phyloP scores from a whole-genome alignment of 2,797 vertebrate genomes.

The Eurystomus glaucurus region DNA sequence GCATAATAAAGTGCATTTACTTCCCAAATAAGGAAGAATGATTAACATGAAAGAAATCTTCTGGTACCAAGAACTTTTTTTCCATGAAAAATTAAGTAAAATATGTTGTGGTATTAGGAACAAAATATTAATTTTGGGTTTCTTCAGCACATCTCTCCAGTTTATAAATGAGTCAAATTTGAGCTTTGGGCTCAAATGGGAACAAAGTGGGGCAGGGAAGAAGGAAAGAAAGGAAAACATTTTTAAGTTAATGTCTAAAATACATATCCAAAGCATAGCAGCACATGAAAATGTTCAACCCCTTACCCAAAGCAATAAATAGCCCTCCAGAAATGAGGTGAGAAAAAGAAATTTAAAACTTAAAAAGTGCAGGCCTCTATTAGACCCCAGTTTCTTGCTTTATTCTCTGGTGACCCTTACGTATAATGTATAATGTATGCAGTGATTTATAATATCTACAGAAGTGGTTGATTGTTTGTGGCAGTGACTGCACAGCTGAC shows the following conservation, averaged over 20 bases:
- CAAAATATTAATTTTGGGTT: not conserved
- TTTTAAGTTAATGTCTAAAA: not conserved
- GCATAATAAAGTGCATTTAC: not conserved
- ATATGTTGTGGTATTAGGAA: not conserved
- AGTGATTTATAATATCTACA: not conserved
- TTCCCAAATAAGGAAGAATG: not conserved
- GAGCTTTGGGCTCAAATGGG: not conserved
- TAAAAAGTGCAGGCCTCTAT: not conserved
- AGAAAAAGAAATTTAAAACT: not conserved
- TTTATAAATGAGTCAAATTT: not conserved
- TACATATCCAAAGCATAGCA: not conserved
- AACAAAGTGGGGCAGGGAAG: too few relatives aligned
- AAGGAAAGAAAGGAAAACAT: not conserved
- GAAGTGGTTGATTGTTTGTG: not conserved
- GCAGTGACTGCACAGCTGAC: not conserved
- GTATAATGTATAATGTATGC: accelerated
- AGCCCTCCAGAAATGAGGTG: accelerated
- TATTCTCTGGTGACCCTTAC: too few relatives aligned
- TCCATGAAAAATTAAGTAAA: not conserved
- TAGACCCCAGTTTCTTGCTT: not conserved
- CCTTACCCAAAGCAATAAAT: not conserved
- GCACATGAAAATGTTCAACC: accelerated
- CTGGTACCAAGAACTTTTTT: not conserved
- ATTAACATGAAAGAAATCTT: not conserved
- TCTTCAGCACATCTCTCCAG: not conserved